A percentile compares a stretch with the other conserved stretches of the same genome.
Conservation (phyloP, 2,888 invertebrate species). For the Camptogramma bilineatum region DNA sequence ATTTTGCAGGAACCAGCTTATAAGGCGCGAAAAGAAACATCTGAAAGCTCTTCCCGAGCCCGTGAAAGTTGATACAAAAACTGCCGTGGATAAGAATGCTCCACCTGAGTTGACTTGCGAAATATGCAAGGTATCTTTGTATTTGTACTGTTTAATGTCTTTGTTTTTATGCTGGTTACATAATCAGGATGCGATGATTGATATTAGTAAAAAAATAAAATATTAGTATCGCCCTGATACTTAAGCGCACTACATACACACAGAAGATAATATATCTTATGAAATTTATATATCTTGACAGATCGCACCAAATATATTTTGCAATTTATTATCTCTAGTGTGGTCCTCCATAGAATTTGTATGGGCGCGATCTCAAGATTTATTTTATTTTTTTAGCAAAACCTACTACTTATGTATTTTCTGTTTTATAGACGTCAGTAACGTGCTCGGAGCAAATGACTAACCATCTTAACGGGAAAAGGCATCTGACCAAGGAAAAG, state of each 20-base stretch:
- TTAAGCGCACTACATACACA: too few relatives aligned
- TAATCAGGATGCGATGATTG: too few relatives aligned
- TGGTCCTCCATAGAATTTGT: too few relatives aligned
- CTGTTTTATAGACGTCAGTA: constrained; percentile 67
- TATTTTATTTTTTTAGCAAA: too few relatives aligned
- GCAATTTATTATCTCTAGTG: too few relatives aligned
- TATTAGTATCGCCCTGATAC: too few relatives aligned
- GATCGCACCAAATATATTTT: too few relatives aligned
- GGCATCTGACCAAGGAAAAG: constrained; percentile 84
- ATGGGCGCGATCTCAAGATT: too few relatives aligned
- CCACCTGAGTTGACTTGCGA: constrained; percentile 66
- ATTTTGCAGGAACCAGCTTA: constrained; percentile 60
- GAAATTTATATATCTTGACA: too few relatives aligned
- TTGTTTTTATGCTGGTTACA: not conserved
- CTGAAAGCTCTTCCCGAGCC: constrained; percentile 42
- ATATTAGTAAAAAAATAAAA: too few relatives aligned
- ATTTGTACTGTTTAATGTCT: not conserved
- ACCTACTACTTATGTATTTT: constrained; percentile 1
- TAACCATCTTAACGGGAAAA: constrained; percentile 85
- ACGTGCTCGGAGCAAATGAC: constrained; percentile 87
- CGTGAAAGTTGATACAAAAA: constrained; percentile 31
- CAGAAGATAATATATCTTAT: too few relatives aligned
- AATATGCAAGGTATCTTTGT: constrained; percentile 67
- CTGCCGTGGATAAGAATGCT: constrained; percentile 37
- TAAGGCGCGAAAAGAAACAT: constrained; percentile 69